Percentiles rank a stretch among this genome's conserved stretches.
Conservation (phyloP, 2,888 invertebrate species). For the Brachyptera risi region DNA sequence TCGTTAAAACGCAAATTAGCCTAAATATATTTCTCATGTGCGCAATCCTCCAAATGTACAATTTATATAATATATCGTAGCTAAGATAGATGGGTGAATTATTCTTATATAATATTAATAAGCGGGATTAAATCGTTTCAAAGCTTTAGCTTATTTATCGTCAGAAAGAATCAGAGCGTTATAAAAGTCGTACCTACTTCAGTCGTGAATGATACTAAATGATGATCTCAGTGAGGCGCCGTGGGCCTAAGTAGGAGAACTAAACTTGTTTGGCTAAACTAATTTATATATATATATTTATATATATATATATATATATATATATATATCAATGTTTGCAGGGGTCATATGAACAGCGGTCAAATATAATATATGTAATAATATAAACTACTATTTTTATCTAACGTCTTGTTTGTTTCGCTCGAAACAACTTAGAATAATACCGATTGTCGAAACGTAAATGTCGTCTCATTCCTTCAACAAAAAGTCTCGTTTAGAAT, state of each 20-base stretch:
- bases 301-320: background rate
- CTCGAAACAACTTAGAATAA: background rate
- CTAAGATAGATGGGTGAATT: background rate
- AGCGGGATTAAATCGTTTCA: no score
- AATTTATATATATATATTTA: background rate
- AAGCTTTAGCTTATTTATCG: background rate
- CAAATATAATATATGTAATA: no score
- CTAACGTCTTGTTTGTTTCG: background rate
- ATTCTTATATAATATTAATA: constrained; percentile 1
- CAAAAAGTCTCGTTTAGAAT: background rate
- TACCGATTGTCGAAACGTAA: constrained; percentile 30
- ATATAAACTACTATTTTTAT: no score
- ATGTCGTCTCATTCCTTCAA: constrained; percentile 32
- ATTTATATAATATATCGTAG: background rate
- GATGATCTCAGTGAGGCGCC: background rate
- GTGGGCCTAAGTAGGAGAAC: background rate
- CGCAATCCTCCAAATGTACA: no score
- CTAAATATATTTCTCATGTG: no score
- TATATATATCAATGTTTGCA: background rate
- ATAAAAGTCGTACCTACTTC: background rate
- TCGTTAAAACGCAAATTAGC: no score
- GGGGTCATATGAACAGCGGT: no score
- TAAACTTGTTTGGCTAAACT: no score
- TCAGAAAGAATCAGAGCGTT: background rate
- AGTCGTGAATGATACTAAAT: background rate